Evolutionary conservation across 2,797 vertebrate genomes (phyloP).

Genomic region (Coccyzus lansbergi): DNA sequence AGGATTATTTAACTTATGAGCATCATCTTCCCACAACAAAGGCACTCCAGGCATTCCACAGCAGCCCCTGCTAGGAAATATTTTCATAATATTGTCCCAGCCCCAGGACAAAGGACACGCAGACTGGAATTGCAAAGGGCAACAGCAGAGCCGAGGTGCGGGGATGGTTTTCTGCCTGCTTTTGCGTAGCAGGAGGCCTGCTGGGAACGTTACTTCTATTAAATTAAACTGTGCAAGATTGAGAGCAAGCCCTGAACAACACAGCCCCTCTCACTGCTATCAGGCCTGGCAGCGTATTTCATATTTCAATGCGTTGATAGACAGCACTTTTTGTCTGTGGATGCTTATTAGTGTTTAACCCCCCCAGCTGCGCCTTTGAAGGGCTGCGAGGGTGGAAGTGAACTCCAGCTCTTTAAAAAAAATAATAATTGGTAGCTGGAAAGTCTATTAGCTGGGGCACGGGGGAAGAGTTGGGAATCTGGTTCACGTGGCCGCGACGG

Average conservation of each 20-base stretch:
- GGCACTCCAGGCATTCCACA: not conserved
- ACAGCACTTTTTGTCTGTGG: not conserved
- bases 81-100: not conserved
- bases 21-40: not conserved
- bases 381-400: not conserved
- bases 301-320: not conserved
- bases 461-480: not conserved
- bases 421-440: not conserved
- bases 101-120: not conserved
- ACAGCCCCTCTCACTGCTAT: rapidly evolving
- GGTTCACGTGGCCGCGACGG: not conserved
- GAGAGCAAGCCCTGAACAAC: not conserved
- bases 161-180: not conserved
- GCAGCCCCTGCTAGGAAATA: not conserved
- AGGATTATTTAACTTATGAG: not conserved
- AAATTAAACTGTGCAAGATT: not conserved
- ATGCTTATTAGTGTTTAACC: not conserved
- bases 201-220: not conserved
- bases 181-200: not conserved
- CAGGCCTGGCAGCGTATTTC: not conserved
- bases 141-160: not conserved
- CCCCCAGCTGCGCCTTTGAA: not conserved
- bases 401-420: not conserved
- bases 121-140: not conserved
- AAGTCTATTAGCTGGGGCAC: rapidly evolving